phyloP scores from a whole-genome alignment of 2,113 vertebrate species.

The Anser cygnoides region DNA sequence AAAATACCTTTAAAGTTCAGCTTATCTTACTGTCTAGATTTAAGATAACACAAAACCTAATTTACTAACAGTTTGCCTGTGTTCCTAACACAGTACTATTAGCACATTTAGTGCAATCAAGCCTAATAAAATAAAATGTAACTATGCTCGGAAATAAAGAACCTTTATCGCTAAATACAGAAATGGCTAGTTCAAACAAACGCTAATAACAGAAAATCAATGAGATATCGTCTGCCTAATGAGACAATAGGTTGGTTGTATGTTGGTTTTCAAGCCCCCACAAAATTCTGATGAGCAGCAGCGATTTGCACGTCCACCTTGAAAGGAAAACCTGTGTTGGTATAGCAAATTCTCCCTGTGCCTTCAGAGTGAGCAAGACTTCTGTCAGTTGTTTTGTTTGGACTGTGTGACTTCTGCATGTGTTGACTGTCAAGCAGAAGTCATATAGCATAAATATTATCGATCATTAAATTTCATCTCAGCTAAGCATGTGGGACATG shows the following conservation, averaged over 20 bases:
- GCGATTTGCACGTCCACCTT: background rate
- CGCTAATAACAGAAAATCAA: background rate
- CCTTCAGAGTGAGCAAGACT: background rate
- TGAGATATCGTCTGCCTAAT: background rate
- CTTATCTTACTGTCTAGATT: conserved; percentile 69
- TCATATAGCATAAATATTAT: background rate
- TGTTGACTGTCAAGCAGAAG: background rate
- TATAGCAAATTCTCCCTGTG: background rate
- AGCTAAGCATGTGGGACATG: background rate
- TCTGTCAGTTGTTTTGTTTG: background rate
- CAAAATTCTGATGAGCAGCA: background rate
- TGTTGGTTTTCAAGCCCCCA: background rate
- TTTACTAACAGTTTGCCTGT: conserved; percentile 66
- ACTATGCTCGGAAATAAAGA: conserved; percentile 44
- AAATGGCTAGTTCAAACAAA: conserved; percentile 39
- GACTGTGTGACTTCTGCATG: background rate
- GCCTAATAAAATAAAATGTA: conserved; percentile 41
- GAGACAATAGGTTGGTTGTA: background rate
- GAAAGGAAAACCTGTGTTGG: background rate
- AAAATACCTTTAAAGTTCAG: conserved; percentile 71
- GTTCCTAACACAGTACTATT: conserved; percentile 47
- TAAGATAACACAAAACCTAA: conserved; percentile 57
- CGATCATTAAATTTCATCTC: background rate
- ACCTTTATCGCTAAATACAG: conserved; percentile 37
- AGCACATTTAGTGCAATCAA: conserved; percentile 54